Evolutionary conservation across 92 coral and sea anemone species (phyloP).

Genomic region (Epizoanthus illoricatus): DNA sequence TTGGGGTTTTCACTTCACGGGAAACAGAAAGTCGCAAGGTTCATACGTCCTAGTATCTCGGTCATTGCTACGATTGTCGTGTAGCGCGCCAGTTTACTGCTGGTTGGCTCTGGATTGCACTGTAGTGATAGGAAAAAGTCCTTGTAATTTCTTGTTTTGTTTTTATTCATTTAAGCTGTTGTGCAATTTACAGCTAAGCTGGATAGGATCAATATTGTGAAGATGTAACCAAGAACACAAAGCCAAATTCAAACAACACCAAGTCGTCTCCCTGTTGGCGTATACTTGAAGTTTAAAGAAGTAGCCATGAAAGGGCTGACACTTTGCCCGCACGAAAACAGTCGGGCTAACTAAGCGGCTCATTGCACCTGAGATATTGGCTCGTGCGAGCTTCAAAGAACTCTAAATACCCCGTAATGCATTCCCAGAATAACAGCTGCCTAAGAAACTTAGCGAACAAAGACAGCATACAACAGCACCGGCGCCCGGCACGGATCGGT

Average conservation of each 20-base stretch:
- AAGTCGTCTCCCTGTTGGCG: constrained; percentile 10
- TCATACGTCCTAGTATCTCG: no score
- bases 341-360: neutral
- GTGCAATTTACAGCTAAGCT: no score
- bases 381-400: neutral
- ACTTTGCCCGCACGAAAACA: neutral
- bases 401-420: constrained; percentile 30
- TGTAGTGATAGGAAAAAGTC: no score
- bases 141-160: neutral
- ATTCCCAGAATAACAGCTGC: neutral
- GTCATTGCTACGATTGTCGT: no score
- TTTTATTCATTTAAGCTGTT: no score
- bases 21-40: no score
- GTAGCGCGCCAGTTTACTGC: no score
- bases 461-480: neutral
- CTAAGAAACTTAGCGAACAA: constrained; percentile 23
- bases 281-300: constrained; percentile 7
- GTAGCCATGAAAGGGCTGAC: neutral
- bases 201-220: neutral
- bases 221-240: neutral
- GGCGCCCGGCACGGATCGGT: neutral
- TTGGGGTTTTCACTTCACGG: no score
- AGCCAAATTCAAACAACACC: constrained; percentile 11
- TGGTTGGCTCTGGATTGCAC: no score
- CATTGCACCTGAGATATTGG: constrained; percentile 26